Percentiles rank a stretch among this genome's conserved stretches.
Conservation (phyloP, 2,113 vertebrate genomes). For the Notarius quadriscutis region DNA sequence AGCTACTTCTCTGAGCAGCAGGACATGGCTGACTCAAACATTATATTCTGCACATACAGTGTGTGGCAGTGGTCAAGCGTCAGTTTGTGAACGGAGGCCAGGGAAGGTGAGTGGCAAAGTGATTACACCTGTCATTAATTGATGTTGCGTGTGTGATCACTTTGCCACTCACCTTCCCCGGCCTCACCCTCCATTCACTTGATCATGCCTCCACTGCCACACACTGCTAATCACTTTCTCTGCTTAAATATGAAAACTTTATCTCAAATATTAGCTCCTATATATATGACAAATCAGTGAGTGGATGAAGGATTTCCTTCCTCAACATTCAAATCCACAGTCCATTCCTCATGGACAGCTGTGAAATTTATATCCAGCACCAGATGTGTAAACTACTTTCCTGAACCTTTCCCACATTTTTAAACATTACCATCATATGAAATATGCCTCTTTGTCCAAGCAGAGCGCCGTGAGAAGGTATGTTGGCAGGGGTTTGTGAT, state of each 20-base stretch:
- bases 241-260: neutral
- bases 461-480: neutral
- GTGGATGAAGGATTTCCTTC: neutral
- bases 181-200: no score
- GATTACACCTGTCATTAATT: neutral
- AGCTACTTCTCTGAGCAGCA: no score
- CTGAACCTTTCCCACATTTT: neutral
- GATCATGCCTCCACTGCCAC: no score
- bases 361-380: neutral
- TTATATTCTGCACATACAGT: neutral
- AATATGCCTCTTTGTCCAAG: neutral
- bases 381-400: constrained; percentile 9
- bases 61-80: no score
- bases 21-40: no score
- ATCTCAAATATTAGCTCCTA: neutral
- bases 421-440: constrained; percentile 14
- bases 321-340: neutral
- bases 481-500: neutral
- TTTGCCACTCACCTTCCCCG: no score
- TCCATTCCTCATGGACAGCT: neutral
- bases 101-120: no score
- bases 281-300: neutral
- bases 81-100: no score
- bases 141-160: no score
- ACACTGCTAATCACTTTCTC: neutral